Conservation (phyloP, 2,113 vertebrate species). For the Oreochromis aureus region DNA sequence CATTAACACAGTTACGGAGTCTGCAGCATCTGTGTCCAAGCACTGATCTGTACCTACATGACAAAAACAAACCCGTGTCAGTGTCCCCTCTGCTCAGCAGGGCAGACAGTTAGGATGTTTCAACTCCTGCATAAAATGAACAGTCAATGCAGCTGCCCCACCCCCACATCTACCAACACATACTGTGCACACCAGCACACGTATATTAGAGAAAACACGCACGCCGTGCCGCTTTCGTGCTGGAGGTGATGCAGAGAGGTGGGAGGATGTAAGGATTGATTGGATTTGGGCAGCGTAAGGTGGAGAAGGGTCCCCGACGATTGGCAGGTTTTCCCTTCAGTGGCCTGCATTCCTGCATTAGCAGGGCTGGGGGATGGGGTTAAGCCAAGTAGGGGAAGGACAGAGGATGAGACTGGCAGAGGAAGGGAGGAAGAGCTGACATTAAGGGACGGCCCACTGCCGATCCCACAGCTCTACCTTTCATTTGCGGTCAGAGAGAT, state of each 20-base stretch:
- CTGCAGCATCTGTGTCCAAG: neutral
- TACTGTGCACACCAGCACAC: conserved; percentile 30
- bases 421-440: neutral
- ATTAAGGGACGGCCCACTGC: conserved; percentile 12
- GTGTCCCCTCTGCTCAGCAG: neutral
- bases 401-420: neutral
- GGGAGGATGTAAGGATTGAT: neutral
- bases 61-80: neutral
- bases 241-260: neutral
- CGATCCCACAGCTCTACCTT: neutral
- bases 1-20: neutral
- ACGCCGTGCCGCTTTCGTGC: conserved; percentile 24
- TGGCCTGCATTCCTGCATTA: conserved; percentile 34
- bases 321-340: conserved; percentile 47
- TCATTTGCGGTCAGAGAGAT: neutral
- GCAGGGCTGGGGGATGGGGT: too few species aligned
- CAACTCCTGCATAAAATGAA: conserved; percentile 46
- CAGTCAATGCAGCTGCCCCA: conserved; percentile 36
- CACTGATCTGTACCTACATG: neutral
- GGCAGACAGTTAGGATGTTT: neutral
- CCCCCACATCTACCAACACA: conserved; percentile 20
- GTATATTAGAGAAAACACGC: neutral
- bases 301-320: neutral
- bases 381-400: neutral
- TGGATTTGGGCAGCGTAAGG: conserved; percentile 19